Evolutionary conservation across 2,888 invertebrate species (phyloP), one percentile per base, ranked within the genome.

Genomic region (Xestobium rufovillosum): DNA sequence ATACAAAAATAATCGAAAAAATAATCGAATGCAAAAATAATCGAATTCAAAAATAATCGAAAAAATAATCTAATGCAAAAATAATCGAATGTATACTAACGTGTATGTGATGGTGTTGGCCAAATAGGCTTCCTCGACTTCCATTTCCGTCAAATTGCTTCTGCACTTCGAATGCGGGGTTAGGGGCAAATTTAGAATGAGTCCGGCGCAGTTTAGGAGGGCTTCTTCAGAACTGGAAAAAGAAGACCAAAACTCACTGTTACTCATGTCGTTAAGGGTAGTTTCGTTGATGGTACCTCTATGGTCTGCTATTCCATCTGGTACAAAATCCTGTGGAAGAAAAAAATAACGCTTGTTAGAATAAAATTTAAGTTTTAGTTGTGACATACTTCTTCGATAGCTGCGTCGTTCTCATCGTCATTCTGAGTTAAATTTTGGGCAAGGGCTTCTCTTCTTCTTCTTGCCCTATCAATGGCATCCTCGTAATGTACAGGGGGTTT

Each of bases 151-250:
- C 0, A 65, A 57, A 0, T 59, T 60, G 3, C 49, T 56, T 1
- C 55, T 52, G 49, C 84, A 84, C 2, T 66, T 60, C 2, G 65
- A 58, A 49, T 80, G 75, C 0, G 83, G 81, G 0, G 76, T 78
- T 3, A 84, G 60, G 0, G 83, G 83, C 17, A 83, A 64, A 59
- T 81, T 83, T 3, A 83, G 65, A 38, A 85, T 77, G 25, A 84
- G 65, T 0, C 84, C 85, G 16, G 76, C 78, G 49, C 85, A 84
- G 50, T 81, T 78, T 9, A 83, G 58, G 3, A 85, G 64, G 0
- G 82, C 79, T 55, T 85, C 85, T 55, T 85, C 85, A 28, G 83
- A 83, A 58, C 82, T 82, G 11, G 84, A 84, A 66, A 83, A 84
- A 1, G 84, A 84, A 0, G 83, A 84, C 80, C 81, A 83, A 64